phyloP scores from a whole-genome alignment of 1,140 invertebrate genomes.

The Drosophila quadrilineata region DNA sequence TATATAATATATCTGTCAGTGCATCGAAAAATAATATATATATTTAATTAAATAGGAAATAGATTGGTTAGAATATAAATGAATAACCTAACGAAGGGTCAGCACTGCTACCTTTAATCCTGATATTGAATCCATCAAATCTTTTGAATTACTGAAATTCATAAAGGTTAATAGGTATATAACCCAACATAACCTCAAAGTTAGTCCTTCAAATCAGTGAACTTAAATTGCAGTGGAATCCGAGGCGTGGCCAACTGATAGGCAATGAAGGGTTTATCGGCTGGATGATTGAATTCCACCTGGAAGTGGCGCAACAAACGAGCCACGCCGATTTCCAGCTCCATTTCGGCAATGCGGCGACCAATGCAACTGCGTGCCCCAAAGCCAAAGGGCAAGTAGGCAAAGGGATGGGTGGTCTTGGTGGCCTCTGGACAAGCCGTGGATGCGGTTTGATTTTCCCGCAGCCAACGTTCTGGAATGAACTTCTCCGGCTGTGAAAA shows the following conservation, averaged over 20 bases:
- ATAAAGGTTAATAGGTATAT: not conserved
- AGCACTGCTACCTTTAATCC: too few relatives aligned
- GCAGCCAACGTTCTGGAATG: constrained; percentile 84
- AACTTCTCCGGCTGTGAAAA: constrained; percentile 82
- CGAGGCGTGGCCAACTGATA: constrained; percentile 34
- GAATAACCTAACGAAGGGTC: too few relatives aligned
- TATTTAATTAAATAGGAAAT: too few relatives aligned
- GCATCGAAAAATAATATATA: too few relatives aligned
- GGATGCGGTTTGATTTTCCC: constrained; percentile 15
- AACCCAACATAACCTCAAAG: not conserved
- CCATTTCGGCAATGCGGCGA: constrained; percentile 87
- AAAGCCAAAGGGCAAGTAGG: constrained; percentile 85
- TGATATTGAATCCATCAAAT: too few relatives aligned
- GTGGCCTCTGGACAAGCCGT: constrained; percentile 27
- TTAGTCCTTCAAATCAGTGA: constrained; percentile 26
- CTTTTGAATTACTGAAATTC: too few relatives aligned
- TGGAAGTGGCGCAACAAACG: constrained; percentile 83
- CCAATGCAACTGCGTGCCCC: constrained; percentile 83
- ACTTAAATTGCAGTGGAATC: constrained; percentile 54
- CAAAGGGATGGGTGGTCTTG: constrained; percentile 83
- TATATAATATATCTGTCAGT: too few relatives aligned
- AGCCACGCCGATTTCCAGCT: constrained; percentile 84
- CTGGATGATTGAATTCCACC: constrained; percentile 81
- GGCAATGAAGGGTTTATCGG: constrained; percentile 41
- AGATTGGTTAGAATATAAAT: too few relatives aligned